Evolutionary conservation across 2,888 invertebrate genomes (phyloP).

Genomic region (Tridacna crocea): DNA sequence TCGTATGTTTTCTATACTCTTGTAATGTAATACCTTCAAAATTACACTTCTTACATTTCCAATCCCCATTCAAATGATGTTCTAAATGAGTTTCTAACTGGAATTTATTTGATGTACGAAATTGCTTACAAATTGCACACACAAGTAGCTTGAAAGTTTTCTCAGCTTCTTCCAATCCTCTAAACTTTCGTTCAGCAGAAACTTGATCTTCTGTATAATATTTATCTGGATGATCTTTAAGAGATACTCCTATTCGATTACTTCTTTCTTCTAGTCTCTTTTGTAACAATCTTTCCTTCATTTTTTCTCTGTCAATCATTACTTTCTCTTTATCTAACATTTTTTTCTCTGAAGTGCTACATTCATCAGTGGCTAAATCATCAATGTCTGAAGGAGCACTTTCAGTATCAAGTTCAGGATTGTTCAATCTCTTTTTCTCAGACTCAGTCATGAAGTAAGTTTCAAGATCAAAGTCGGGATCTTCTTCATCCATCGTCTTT

Average conservation of each 20-base stretch:
- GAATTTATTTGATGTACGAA: constrained; percentile 8
- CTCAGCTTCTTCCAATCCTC: constrained; percentile 12
- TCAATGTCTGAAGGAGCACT: neutral
- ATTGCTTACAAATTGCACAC: constrained; percentile 24
- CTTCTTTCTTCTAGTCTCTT: neutral
- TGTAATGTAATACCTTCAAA: neutral
- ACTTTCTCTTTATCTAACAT: neutral
- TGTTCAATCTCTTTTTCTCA: too few relatives aligned
- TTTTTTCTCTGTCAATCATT: neutral
- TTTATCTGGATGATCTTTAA: constrained; percentile 29
- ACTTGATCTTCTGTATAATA: constrained; percentile 8
- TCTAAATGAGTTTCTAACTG: constrained; percentile 32
- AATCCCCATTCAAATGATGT: constrained; percentile 33
- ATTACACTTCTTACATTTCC: constrained; percentile 28
- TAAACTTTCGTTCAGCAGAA: constrained; percentile 14
- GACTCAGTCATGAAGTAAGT: too few relatives aligned
- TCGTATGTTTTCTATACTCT: constrained; percentile 1
- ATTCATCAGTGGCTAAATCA: too few relatives aligned
- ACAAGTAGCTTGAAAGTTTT: constrained; percentile 13
- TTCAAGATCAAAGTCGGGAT: neutral
- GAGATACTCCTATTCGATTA: constrained; percentile 3
- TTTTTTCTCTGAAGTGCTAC: neutral
- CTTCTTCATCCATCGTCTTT: neutral
- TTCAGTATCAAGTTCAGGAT: too few relatives aligned
- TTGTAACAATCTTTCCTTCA: neutral